phyloP scores from a whole-genome alignment of 2,888 invertebrate species.

The Cheilosia vulpina region DNA sequence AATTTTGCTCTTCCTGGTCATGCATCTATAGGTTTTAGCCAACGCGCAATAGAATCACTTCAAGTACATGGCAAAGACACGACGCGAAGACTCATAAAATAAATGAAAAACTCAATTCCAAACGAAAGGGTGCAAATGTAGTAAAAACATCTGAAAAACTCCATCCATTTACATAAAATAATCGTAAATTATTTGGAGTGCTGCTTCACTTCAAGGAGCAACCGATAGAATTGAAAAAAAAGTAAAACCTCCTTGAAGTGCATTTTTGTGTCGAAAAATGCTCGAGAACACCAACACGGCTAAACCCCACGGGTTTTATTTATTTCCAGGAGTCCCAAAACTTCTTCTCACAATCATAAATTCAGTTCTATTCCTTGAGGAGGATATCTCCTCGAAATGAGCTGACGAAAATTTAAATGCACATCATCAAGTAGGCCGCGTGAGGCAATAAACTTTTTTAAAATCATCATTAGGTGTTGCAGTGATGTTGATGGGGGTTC shows the following conservation, averaged over 20 bases:
- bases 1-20: too few species aligned
- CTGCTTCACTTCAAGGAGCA: constrained; percentile 34
- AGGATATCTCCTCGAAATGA: constrained; percentile 44
- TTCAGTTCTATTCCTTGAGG: constrained; percentile 43
- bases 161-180: constrained; percentile 65
- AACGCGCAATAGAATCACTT: constrained; percentile 5
- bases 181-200: constrained; percentile 72
- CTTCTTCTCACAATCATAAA: constrained; percentile 69
- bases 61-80: neutral
- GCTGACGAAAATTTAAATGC: constrained; percentile 61
- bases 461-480: constrained; percentile 74
- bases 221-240: neutral
- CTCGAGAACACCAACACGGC: constrained; percentile 11
- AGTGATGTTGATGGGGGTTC: constrained; percentile 21
- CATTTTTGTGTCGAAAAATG: constrained; percentile 56
- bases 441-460: constrained; percentile 73
- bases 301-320: constrained; percentile 37
- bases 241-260: constrained; percentile 61
- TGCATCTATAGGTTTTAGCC: too few species aligned
- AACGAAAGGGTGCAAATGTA: neutral
- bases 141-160: neutral
- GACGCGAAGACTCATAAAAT: neutral
- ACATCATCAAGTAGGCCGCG: constrained; percentile 74
- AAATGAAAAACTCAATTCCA: constrained; percentile 6
- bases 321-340: constrained; percentile 28